Evolutionary conservation across 2,113 vertebrate species (phyloP).

Genomic region (Pterocles orientalis): DNA sequence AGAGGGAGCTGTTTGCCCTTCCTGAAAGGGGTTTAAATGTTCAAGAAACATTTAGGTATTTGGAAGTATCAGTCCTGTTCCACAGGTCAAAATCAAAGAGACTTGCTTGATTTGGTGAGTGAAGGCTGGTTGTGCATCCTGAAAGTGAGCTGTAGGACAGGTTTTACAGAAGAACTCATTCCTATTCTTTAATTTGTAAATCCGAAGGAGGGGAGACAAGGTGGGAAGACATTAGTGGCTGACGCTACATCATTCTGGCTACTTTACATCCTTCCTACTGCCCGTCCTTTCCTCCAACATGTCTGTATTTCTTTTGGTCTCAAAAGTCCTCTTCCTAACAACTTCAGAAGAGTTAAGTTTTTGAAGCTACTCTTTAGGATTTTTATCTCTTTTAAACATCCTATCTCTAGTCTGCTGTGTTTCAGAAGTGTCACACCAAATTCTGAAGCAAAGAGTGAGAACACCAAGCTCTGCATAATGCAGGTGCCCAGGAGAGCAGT

Average conservation of each 20-base stretch:
- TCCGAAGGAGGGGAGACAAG: background rate
- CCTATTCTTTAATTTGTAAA: background rate
- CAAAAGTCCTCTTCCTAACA: background rate
- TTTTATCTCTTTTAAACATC: constrained; percentile 19
- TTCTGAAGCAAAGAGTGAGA: constrained; percentile 23
- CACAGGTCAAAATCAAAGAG: background rate
- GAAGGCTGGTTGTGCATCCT: background rate
- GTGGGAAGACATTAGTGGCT: background rate
- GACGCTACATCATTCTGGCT: background rate
- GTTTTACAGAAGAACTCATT: background rate
- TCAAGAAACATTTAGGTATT: background rate
- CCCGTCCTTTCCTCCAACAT: background rate
- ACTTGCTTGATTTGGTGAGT: background rate
- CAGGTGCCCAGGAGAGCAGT: constrained; percentile 53
- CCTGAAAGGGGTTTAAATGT: background rate
- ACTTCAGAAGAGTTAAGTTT: background rate
- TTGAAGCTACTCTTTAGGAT: background rate
- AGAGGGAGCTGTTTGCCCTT: background rate
- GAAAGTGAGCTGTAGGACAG: background rate
- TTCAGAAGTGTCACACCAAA: constrained; percentile 28
- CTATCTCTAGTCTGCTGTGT: background rate
- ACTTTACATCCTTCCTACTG: background rate
- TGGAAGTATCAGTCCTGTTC: background rate
- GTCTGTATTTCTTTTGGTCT: background rate
- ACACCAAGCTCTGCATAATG: constrained; percentile 41